Evolutionary conservation across 30 jellyfish, hydroid and myxozoan genomes (phyloP).

Genomic region (Cassiopea xamachana): DNA sequence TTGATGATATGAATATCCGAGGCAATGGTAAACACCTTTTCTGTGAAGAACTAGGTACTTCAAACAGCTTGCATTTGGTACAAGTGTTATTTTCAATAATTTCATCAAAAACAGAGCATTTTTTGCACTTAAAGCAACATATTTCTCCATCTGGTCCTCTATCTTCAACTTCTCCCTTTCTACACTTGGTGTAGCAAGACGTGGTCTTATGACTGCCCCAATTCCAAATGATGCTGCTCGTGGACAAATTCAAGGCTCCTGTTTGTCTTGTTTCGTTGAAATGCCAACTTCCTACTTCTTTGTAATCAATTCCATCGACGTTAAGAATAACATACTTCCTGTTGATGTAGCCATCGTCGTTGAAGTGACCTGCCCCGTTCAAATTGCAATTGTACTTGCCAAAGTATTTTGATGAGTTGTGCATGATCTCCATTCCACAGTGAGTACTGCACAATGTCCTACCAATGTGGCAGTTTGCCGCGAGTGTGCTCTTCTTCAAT

Average conservation of each 20-base stretch:
- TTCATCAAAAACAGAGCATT: not conserved
- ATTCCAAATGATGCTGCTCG: not conserved
- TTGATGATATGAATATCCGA: not conserved
- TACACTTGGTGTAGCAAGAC: slow-evolving; percentile 14
- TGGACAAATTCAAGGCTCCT: not conserved
- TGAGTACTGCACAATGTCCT: not conserved
- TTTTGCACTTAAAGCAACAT: slow-evolving; percentile 19
- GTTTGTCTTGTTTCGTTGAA: not conserved
- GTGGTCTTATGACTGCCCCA: not conserved
- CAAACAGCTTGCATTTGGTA: not conserved
- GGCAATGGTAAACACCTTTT: slow-evolving; percentile 17
- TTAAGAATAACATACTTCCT: not conserved
- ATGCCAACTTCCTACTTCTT: slow-evolving; percentile 24
- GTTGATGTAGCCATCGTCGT: not conserved
- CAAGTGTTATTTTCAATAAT: slow-evolving; percentile 8
- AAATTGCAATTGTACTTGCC: not conserved
- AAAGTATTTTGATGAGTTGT: not conserved
- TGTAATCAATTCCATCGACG: slow-evolving; percentile 14
- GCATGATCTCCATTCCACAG: not conserved
- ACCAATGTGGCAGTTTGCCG: not conserved
- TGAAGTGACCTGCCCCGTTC: not conserved
- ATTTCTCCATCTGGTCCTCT: slow-evolving; percentile 4
- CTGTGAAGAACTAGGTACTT: slow-evolving; percentile 1
- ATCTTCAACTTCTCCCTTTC: slow-evolving; percentile 13
- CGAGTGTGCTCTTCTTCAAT: not conserved